Percentiles rank a stretch among this genome's conserved stretches.
These are phyloP conservation scores for Dysmachus trigonus DNA, from an alignment of 2,888 invertebrate genomes.

Conservation along the genomic window DNA sequence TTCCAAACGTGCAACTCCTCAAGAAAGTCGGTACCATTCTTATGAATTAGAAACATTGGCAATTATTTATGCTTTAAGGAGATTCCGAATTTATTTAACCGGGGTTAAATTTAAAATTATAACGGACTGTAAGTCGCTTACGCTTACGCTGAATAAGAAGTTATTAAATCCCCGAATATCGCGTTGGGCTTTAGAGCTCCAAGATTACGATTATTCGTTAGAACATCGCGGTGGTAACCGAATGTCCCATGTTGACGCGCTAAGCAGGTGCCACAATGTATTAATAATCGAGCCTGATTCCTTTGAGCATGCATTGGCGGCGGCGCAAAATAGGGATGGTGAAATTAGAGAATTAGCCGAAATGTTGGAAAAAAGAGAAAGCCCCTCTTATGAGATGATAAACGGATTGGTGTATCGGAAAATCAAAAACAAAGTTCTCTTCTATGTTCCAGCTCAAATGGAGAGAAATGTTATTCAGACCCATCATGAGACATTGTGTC, in stretches of 20 bases:
- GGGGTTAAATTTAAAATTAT: no score
- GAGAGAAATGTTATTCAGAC: background rate
- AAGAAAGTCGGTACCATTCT: no score
- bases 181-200: background rate
- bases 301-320: background rate
- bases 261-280: background rate
- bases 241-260: background rate
- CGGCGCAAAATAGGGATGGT: background rate
- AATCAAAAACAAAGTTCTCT: background rate
- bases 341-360: background rate
- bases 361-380: background rate
- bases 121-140: background rate
- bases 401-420: background rate
- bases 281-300: background rate
- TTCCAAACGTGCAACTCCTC: no score
- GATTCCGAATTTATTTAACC: background rate
- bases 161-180: background rate
- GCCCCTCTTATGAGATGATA: background rate
- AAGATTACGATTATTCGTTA: background rate
- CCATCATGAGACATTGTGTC: background rate
- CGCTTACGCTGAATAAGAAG: background rate
- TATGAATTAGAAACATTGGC: background rate
- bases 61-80: background rate
- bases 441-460: background rate
- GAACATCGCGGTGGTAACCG: background rate